Conservation (phyloP, 1,140 invertebrate genomes). For the Leptopilina boulardi region DNA sequence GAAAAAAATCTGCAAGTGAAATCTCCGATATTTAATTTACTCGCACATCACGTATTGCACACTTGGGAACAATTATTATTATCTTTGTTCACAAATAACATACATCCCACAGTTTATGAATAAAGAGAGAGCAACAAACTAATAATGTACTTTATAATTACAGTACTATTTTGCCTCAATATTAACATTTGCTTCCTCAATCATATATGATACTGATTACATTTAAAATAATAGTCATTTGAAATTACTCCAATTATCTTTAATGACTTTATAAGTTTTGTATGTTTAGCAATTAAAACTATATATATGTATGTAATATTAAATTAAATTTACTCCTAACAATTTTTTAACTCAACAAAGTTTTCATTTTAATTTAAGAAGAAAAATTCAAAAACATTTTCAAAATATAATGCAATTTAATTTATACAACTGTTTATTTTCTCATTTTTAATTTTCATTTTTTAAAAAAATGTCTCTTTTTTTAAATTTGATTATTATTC, state of each 20-base stretch:
- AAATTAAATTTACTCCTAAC: too few relatives aligned
- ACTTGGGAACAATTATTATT: constrained; percentile 13
- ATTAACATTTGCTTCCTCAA: constrained; percentile 17
- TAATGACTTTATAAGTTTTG: too few relatives aligned
- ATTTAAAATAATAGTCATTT: neutral
- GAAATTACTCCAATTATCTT: neutral
- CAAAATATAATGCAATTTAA: too few relatives aligned
- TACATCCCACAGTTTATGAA: neutral
- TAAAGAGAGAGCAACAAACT: constrained; percentile 5
- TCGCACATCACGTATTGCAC: neutral
- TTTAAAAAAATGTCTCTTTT: too few relatives aligned
- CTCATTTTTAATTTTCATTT: too few relatives aligned
- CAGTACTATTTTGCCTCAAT: neutral
- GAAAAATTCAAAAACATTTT: too few relatives aligned
- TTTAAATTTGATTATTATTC: too few relatives aligned
- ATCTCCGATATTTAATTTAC: constrained; percentile 13
- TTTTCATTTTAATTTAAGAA: too few relatives aligned
- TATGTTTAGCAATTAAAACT: neutral
- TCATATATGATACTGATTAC: neutral
- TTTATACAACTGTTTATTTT: too few relatives aligned
- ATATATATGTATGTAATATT: too few relatives aligned
- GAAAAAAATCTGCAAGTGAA: constrained; percentile 59
- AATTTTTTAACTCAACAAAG: too few relatives aligned
- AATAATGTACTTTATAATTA: constrained; percentile 7
- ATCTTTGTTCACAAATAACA: neutral